Base-by-base conservation (phyloP, 2,797 vertebrate genomes). In the Pelodytes ibericus region DNA sequence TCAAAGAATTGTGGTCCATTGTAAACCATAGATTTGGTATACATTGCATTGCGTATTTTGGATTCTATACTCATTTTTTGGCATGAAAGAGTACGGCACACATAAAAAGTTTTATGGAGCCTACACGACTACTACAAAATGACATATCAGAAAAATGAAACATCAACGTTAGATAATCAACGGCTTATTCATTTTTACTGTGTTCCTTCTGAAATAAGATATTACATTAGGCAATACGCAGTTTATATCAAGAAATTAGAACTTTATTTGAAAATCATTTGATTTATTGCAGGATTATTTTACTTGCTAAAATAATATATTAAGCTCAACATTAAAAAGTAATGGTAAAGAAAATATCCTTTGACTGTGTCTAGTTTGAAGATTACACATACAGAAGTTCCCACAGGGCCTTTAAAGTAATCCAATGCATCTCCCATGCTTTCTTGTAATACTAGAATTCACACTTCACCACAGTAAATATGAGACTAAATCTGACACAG, bases 311-410 rank as follows among this genome's bases (percentile, higher is more conserved):
- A 39, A 39, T 39, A n/a, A 2, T 53, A 11, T 20, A 6, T 53
- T 5, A 20, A 53, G 49, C 20, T 53, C 3, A 11, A 11, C n/a
- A 20, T 22, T 24, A 5, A 11, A 53, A 53, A 24, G n/a, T 53
- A 20, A 53, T 24, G 49, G 8, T 53, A 53, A 53, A 53, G 20
- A 53, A 53, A 53, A 53, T 24, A 20, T 53, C n/a, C 49, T 2
- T 20, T 24, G n/a, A 20, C 49, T 6, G 7, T 22, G 49, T 53
- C 20, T 20, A 5, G 11, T 74, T 66, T 66, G 22, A 27, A 62
- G 27, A 31, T 36, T 33, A 31, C 62, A 66, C 24, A 36, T 63
- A 66, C 33, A 4, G 72, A 65, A 58, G 30, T 58, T 39, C 72
- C 51, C 51, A 41, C 20, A 41, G 22, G 25, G n/a, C 16, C 20